phyloP scores from a whole-genome alignment of 2,797 vertebrate species.

The Brachyrhaphis roseni region DNA sequence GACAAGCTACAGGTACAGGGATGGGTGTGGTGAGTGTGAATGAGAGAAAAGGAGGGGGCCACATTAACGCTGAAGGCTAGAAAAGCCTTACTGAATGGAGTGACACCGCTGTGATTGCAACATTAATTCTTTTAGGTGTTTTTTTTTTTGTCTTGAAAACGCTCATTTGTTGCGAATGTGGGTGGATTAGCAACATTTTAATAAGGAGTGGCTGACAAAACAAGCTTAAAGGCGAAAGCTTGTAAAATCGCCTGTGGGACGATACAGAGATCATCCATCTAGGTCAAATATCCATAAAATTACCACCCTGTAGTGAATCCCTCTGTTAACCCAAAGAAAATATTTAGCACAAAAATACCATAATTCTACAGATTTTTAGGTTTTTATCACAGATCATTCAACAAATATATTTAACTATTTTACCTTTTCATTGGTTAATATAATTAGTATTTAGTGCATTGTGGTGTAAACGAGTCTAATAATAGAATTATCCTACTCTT shows the following conservation, averaged over 20 bases:
- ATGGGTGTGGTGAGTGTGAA: slow-evolving; percentile 74
- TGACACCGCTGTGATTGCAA: not conserved
- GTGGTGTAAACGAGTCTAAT: too few relatives aligned
- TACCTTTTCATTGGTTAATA: not conserved
- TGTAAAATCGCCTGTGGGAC: too few relatives aligned
- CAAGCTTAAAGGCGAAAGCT: not conserved
- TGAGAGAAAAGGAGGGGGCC: not conserved
- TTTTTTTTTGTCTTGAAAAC: not conserved
- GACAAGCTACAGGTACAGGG: slow-evolving; percentile 67
- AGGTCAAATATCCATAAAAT: not conserved
- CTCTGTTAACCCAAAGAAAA: not conserved
- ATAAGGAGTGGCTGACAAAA: not conserved
- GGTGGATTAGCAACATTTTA: not conserved
- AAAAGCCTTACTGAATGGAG: slow-evolving; percentile 1
- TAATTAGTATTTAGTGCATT: not conserved
- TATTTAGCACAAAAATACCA: not conserved
- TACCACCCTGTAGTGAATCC: not conserved
- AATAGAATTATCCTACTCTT: too few relatives aligned
- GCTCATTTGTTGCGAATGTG: not conserved
- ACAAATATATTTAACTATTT: not conserved
- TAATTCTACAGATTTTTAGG: not conserved
- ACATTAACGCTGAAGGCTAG: not conserved
- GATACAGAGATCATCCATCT: not conserved
- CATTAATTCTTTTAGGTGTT: not conserved
- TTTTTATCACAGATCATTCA: not conserved